phyloP scores from a whole-genome alignment of 2,797 vertebrate species.

The Sparidentex hasta region DNA sequence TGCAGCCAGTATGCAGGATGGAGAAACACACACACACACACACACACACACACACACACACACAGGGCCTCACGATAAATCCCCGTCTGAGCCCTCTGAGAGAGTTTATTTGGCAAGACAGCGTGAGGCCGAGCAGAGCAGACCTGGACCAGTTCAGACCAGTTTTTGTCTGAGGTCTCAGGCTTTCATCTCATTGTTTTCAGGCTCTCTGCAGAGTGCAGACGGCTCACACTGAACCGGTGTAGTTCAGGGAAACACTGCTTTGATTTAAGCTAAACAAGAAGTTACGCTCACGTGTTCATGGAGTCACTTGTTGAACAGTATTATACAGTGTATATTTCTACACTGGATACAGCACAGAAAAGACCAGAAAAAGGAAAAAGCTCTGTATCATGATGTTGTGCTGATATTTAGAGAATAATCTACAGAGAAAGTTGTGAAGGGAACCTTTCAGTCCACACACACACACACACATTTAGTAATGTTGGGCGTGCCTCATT shows the following conservation, averaged over 20 bases:
- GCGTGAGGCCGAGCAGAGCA: slow-evolving; percentile 34
- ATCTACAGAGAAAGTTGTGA: slow-evolving; percentile 14
- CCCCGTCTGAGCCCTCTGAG: slow-evolving; percentile 65
- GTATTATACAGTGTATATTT: neutral
- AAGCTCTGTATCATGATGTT: neutral
- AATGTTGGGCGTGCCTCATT: neutral
- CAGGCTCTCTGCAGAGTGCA: slow-evolving; percentile 21
- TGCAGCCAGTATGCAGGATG: neutral
- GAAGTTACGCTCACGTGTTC: neutral
- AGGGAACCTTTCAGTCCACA: neutral
- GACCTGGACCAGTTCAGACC: slow-evolving; percentile 72
- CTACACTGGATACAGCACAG: neutral
- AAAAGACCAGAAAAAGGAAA: neutral
- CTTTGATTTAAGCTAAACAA: slow-evolving; percentile 19
- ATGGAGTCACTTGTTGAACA: neutral
- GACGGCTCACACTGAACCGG: slow-evolving; percentile 8
- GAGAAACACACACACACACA: slow-evolving; percentile 10
- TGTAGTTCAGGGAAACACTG: neutral
- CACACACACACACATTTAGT: neutral
- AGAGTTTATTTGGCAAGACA: slow-evolving; percentile 74
- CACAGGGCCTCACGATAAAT: slow-evolving; percentile 52
- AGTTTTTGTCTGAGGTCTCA: slow-evolving; percentile 40
- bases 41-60: no score
- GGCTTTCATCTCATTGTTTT: slow-evolving; percentile 78
- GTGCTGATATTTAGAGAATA: slow-evolving; percentile 3